These are phyloP conservation scores for Ascaphus truei DNA, from an alignment of 2,113 vertebrate species.

Conservation along the genomic window DNA sequence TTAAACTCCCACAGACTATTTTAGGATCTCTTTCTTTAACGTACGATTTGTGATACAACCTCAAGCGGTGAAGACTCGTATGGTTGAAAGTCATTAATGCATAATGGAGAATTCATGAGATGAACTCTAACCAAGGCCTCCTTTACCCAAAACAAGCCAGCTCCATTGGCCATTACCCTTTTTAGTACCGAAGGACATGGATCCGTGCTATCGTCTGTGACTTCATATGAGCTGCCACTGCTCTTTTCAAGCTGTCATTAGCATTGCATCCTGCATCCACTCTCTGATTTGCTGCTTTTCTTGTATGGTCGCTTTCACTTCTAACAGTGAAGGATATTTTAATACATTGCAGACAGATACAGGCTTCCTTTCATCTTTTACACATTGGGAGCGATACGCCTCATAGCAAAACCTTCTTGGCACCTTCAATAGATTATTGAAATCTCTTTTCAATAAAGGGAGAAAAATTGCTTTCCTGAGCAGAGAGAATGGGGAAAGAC, in stretches of 20 bases:
- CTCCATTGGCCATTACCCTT: too few species aligned
- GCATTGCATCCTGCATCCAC: neutral
- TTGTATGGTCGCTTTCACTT: neutral
- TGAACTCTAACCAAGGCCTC: too few species aligned
- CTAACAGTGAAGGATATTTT: conserved; percentile 11
- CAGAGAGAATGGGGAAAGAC: neutral
- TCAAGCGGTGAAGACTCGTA: neutral
- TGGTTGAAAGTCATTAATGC: conserved; percentile 1
- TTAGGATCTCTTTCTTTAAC: conserved; percentile 1
- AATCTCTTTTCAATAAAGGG: conserved; percentile 20
- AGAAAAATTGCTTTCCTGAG: conserved; percentile 16
- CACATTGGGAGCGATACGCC: neutral
- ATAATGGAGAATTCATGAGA: neutral
- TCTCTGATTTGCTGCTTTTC: neutral
- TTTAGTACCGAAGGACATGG: too few species aligned
- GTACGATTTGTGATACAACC: neutral
- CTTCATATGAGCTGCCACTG: neutral
- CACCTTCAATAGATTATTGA: conserved; percentile 35
- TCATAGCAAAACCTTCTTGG: conserved; percentile 11
- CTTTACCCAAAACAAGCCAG: too few species aligned
- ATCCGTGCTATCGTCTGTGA: neutral
- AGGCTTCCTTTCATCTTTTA: conserved; percentile 9
- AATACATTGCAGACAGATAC: conserved; percentile 21
- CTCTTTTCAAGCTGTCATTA: neutral
- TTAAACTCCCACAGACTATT: conserved; percentile 11